Conservation (phyloP, 2,888 invertebrate genomes). For the Dendrolimus pini region DNA sequence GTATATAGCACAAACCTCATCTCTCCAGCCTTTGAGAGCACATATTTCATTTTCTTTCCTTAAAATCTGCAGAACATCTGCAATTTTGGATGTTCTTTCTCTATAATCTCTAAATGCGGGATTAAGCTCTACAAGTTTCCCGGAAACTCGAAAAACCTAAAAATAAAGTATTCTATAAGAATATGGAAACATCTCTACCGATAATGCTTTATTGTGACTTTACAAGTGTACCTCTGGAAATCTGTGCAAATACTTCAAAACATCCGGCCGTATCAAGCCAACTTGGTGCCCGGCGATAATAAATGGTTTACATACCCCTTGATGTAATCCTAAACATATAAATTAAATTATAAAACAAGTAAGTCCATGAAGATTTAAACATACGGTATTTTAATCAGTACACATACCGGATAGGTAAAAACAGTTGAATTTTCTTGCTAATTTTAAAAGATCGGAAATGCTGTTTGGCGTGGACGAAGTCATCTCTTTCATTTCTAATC, state of each 20-base stretch:
- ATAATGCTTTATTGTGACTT: neutral
- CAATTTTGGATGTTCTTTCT: conserved; percentile 86
- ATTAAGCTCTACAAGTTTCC: conserved; percentile 87
- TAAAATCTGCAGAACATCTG: conserved; percentile 86
- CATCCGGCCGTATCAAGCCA: conserved; percentile 90
- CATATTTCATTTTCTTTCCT: conserved; percentile 85
- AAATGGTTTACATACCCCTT: conserved; percentile 90
- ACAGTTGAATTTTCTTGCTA: conserved; percentile 92
- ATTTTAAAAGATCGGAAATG: conserved; percentile 79
- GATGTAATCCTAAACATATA: conserved; percentile 79
- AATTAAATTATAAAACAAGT: conserved; percentile 17
- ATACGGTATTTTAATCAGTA: conserved; percentile 10
- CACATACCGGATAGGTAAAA: conserved; percentile 88
- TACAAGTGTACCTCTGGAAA: conserved; percentile 83
- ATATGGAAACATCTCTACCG: neutral
- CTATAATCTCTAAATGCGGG: conserved; percentile 91
- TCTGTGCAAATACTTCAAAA: conserved; percentile 86
- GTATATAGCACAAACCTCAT: conserved; percentile 80
- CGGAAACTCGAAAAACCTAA: conserved; percentile 84
- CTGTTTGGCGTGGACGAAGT: conserved; percentile 59
- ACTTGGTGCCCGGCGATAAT: conserved; percentile 93
- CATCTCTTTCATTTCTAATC: conserved; percentile 68
- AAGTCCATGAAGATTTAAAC: conserved; percentile 16
- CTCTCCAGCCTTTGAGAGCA: conserved; percentile 93
- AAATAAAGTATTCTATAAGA: conserved; percentile 10